phyloP scores from a whole-genome alignment of 2,888 invertebrate genomes.

The Chydorus sphaericus region DNA sequence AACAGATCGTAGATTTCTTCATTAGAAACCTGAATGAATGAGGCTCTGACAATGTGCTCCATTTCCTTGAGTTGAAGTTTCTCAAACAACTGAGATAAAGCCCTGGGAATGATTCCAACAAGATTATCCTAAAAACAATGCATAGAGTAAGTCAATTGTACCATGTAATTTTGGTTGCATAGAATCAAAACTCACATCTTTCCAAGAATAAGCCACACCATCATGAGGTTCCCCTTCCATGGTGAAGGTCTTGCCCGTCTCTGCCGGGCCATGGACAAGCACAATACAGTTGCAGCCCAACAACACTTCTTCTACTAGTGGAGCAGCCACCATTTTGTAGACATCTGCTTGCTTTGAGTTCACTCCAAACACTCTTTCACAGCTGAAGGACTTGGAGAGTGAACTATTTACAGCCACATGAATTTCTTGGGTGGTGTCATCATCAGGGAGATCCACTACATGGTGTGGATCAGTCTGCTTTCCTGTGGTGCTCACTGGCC shows the following conservation, averaged over 20 bases:
- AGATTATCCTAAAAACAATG: slow-evolving; percentile 49
- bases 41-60: slow-evolving; percentile 80
- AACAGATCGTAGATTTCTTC: slow-evolving; percentile 90
- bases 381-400: slow-evolving; percentile 57
- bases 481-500: slow-evolving; percentile 63
- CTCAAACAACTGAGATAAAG: slow-evolving; percentile 79
- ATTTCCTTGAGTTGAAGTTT: slow-evolving; percentile 57
- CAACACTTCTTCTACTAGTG: slow-evolving; percentile 79
- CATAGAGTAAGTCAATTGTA: not conserved
- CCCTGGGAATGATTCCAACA: slow-evolving; percentile 83
- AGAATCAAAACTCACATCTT: slow-evolving; percentile 40
- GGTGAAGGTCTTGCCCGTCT: slow-evolving; percentile 91
- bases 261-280: slow-evolving; percentile 90
- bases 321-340: slow-evolving; percentile 72
- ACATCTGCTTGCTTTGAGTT: slow-evolving; percentile 72
- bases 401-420: slow-evolving; percentile 44
- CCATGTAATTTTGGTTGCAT: no score
- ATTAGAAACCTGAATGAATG: slow-evolving; percentile 89
- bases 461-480: slow-evolving; percentile 46
- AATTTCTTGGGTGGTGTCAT: slow-evolving; percentile 47
- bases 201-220: slow-evolving; percentile 45
- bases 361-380: slow-evolving; percentile 71
- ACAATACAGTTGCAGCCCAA: slow-evolving; percentile 95
- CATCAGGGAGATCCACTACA: slow-evolving; percentile 45
- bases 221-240: slow-evolving; percentile 69